Base-by-base conservation (phyloP, 2,797 vertebrate species). In the Notamacropus eugenii region DNA sequence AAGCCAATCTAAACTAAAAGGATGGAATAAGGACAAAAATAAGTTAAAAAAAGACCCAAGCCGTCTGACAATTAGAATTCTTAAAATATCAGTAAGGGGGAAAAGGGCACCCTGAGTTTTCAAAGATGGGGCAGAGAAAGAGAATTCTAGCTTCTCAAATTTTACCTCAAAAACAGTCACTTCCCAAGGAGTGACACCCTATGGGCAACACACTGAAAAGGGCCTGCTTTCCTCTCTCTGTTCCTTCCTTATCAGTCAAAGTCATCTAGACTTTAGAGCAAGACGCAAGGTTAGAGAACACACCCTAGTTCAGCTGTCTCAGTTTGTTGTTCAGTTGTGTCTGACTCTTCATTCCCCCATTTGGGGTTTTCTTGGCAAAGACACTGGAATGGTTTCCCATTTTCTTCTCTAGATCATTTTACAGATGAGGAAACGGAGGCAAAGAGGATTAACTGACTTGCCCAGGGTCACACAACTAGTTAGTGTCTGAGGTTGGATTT, bases 361-460 rank as follows among this genome's bases (percentile, higher is more conserved):
- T 13, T 59, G 29, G 13, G 11, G 11, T 59, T 31, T 59, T 59
- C 58, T 29, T 59, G 29, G 58, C 11, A 31, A 29, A 59, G 29
- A 59, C 4, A 31, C 9, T 58, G 52, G 52, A 52, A 52, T 52
- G 52, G 52, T 29, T 58, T 29, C 22, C 28, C 52, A 50, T 3
- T 29, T n/a, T 19, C 59, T 91, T 92, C 28, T 11, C 52, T 56
- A 62, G 58, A 10, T 52, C 91, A 9, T 55, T 54, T 62, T 46
- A 91, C n/a, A 92, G 90, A 91, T 56, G 29, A 54, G 87, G 91
- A 93, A 92, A 93, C 0, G 4, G 24, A 97, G 91, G 93, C 95
- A 90, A 92, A 62, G 52, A 82, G 87, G 6, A 46, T 82, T 16
- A 40, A 90, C 54, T 14, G 31, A 16, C 56, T 95, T 91, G n/a